These are phyloP conservation scores for Sterrhoptilus dennistouni DNA, from an alignment of 2,113 vertebrate genomes.

Conservation along the genomic window DNA sequence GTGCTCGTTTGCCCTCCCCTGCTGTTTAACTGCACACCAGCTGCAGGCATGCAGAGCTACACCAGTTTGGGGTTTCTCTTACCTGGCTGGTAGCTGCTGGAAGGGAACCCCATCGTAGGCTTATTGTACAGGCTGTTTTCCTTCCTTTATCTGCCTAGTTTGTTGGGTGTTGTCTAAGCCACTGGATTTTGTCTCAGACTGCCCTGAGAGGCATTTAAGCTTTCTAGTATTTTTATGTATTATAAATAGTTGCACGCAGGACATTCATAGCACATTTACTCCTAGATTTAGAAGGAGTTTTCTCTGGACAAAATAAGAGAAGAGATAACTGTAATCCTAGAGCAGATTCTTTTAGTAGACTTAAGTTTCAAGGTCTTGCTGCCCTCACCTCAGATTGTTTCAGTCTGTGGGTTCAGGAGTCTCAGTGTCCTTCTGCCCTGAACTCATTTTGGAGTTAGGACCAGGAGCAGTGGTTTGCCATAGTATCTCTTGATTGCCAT, in stretches of 20 bases:
- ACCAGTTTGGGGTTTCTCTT: neutral
- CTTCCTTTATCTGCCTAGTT: neutral
- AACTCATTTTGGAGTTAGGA: neutral
- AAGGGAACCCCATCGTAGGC: neutral
- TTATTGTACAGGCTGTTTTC: rapidly evolving
- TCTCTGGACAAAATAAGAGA: neutral
- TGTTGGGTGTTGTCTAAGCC: neutral
- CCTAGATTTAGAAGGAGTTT: neutral
- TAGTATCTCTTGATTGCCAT: neutral
- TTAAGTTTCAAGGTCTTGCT: neutral
- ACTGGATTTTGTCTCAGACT: neutral
- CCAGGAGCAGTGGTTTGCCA: neutral
- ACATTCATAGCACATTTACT: neutral
- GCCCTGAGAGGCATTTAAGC: neutral
- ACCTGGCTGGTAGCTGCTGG: neutral
- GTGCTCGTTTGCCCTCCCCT: rapidly evolving
- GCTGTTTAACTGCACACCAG: neutral
- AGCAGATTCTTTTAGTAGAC: neutral
- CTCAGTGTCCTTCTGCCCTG: neutral
- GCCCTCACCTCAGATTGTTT: neutral
- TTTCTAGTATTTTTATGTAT: neutral
- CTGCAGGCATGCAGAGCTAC: neutral
- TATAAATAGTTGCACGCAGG: neutral
- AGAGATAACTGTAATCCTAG: neutral
- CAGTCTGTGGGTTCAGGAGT: neutral